phyloP scores from a whole-genome alignment of 2,113 vertebrate species.

The Scopus umbretta region DNA sequence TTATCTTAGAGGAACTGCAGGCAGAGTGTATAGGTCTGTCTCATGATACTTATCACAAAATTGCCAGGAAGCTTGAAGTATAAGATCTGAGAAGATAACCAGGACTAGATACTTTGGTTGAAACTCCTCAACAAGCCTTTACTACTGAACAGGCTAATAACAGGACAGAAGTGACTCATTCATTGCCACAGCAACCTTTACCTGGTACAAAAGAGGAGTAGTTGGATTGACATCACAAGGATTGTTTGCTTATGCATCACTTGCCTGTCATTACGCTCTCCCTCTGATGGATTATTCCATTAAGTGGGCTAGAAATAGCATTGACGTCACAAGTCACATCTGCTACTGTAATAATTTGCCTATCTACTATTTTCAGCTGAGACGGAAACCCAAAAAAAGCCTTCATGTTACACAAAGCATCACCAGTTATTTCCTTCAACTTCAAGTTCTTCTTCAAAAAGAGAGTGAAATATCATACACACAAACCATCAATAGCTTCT shows the following conservation, averaged over 20 bases:
- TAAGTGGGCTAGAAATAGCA: constrained; percentile 39
- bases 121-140: background rate
- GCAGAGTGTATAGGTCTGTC: fast-evolving
- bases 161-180: background rate
- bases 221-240: background rate
- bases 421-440: background rate
- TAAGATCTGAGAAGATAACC: background rate
- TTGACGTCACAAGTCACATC: constrained; percentile 23
- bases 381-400: background rate
- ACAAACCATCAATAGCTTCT: background rate
- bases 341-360: background rate
- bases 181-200: background rate
- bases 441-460: background rate
- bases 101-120: background rate
- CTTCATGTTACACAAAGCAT: background rate
- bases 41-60: background rate
- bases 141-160: background rate
- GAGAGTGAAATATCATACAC: background rate
- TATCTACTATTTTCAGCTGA: background rate
- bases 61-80: background rate
- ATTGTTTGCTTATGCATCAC: constrained; percentile 23
- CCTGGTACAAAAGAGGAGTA: background rate
- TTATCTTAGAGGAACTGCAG: background rate
- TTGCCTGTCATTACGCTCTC: background rate
- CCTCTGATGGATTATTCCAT: constrained; percentile 37